Evolutionary conservation across 2,888 invertebrate genomes (phyloP).

Genomic region (Ennomos quercinarius): DNA sequence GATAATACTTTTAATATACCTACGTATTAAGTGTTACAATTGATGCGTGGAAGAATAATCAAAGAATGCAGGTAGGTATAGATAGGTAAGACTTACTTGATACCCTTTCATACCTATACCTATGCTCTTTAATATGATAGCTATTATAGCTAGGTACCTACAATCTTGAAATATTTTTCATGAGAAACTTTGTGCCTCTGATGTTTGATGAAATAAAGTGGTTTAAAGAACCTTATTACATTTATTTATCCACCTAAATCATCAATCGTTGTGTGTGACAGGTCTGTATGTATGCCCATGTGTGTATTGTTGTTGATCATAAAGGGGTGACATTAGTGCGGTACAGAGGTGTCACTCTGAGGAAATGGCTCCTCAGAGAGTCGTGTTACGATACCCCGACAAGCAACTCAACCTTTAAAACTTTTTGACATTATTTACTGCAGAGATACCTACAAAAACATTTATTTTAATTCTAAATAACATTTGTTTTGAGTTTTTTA

Average conservation of each 20-base stretch:
- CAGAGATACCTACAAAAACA: slow-evolving; percentile 3
- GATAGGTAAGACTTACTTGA: slow-evolving; percentile 10
- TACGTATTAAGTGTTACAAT: slow-evolving; percentile 46
- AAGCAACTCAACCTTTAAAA: slow-evolving; percentile 25
- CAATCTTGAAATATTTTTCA: too few relatives aligned
- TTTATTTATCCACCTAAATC: slow-evolving; percentile 4
- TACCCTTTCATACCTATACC: neutral
- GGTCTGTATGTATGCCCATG: slow-evolving; percentile 15
- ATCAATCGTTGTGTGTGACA: slow-evolving; percentile 35
- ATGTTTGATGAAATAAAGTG: too few relatives aligned
- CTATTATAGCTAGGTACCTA: too few relatives aligned
- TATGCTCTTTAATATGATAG: too few relatives aligned
- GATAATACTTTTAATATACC: slow-evolving; percentile 37
- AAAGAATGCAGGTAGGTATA: slow-evolving; percentile 6
- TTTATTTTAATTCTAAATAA: neutral
- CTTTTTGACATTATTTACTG: slow-evolving; percentile 23
- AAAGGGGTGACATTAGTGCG: slow-evolving; percentile 34
- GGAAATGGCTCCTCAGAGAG: slow-evolving; percentile 42
- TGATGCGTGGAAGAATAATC: slow-evolving; percentile 41
- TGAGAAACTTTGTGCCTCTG: too few relatives aligned
- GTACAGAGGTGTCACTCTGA: slow-evolving; percentile 42
- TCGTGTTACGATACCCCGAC: slow-evolving; percentile 29
- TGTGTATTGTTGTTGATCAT: slow-evolving; percentile 34
- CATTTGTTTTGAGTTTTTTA: neutral
- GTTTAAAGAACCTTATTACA: too few relatives aligned